Conservation (phyloP, 2,888 invertebrate species). For the Galerucella pusilla region DNA sequence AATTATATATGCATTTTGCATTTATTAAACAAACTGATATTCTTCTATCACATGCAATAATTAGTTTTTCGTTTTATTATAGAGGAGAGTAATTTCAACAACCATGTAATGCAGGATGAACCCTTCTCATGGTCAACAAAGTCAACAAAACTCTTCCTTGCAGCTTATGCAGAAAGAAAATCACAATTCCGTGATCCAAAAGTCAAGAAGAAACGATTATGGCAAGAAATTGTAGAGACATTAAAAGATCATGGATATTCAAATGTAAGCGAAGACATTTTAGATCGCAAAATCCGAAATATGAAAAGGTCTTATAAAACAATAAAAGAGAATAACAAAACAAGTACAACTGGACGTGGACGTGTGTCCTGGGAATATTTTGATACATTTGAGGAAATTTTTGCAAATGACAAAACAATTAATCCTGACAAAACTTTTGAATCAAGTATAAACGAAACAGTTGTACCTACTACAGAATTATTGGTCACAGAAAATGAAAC, state of each 20-base stretch:
- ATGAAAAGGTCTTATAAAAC: conserved; percentile 2
- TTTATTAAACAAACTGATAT: too few species aligned
- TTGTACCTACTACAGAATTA: too few species aligned
- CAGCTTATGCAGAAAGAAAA: not conserved
- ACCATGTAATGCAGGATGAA: not conserved
- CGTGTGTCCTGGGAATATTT: too few species aligned
- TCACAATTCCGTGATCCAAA: not conserved
- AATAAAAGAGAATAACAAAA: conserved; percentile 1
- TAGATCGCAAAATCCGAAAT: not conserved
- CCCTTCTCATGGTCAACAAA: not conserved
- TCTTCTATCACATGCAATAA: conserved; percentile 2
- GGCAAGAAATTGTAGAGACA: not conserved
- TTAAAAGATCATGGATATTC: not conserved
- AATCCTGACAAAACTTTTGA: too few species aligned
- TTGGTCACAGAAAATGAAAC: too few species aligned
- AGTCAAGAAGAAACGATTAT: not conserved
- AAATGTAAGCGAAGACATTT: not conserved
- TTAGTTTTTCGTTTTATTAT: not conserved
- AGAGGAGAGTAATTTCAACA: not conserved
- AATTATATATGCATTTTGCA: too few species aligned
- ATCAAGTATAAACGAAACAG: too few species aligned
- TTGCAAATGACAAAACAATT: too few species aligned
- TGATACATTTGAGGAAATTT: too few species aligned
- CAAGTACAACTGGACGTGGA: not conserved
- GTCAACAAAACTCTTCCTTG: conserved; percentile 2